Evolutionary conservation across 2,113 vertebrate species (phyloP).

Genomic region (Cyprinodon variegatus): DNA sequence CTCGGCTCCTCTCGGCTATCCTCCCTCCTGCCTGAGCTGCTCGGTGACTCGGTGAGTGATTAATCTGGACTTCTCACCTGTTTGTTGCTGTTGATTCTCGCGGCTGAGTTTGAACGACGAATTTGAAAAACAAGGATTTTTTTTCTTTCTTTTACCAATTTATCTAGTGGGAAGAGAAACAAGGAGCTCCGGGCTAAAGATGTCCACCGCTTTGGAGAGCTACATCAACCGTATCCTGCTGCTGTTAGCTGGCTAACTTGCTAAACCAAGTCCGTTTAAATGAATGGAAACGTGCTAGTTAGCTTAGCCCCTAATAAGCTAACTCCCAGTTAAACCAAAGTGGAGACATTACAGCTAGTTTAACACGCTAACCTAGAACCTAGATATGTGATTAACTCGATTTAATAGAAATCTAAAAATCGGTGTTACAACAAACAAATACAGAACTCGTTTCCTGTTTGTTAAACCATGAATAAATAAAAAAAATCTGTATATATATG

Average conservation of each 20-base stretch:
- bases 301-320: slow-evolving; percentile 24
- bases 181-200: slow-evolving; percentile 42
- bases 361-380: not conserved
- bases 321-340: slow-evolving; percentile 20
- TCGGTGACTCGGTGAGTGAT: not conserved
- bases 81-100: slow-evolving; percentile 3
- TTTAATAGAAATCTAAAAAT: no score
- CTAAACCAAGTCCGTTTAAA: slow-evolving; percentile 17
- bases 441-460: not conserved
- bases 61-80: slow-evolving; percentile 12
- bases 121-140: not conserved
- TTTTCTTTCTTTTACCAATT: not conserved
- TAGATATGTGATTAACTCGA: no score
- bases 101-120: not conserved
- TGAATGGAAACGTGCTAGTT: slow-evolving; percentile 39
- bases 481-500: not conserved
- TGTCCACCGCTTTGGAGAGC: slow-evolving; percentile 84
- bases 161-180: not conserved
- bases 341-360: slow-evolving; percentile 28
- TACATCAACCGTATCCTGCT: slow-evolving; percentile 84
- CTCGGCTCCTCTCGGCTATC: slow-evolving; percentile 1
- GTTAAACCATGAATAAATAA: no score
- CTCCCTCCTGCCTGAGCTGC: slow-evolving; percentile 1
- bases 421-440: no score
- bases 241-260: slow-evolving; percentile 32